Evolutionary conservation across 2,113 vertebrate genomes (phyloP).

Genomic region (Acinonyx jubatus): DNA sequence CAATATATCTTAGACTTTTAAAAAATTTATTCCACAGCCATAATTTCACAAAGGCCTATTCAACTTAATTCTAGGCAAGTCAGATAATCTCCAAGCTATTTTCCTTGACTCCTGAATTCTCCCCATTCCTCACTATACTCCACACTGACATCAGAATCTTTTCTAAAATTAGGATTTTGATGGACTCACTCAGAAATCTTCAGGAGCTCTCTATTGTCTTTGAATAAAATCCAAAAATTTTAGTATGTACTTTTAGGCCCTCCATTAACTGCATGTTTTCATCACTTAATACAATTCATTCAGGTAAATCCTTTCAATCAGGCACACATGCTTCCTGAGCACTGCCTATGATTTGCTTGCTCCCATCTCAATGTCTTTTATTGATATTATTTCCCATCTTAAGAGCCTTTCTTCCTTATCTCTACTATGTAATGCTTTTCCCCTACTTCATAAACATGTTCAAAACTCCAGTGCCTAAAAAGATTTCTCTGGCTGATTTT

Average conservation of each 20-base stretch:
- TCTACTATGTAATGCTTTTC: background rate
- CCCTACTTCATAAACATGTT: background rate
- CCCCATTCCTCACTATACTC: background rate
- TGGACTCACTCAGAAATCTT: background rate
- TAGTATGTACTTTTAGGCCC: background rate
- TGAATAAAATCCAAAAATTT: background rate
- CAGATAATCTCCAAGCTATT: background rate
- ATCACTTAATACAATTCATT: background rate
- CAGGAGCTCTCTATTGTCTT: background rate
- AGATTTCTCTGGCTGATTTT: background rate
- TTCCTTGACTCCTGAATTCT: background rate
- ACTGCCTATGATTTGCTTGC: background rate
- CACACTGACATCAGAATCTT: background rate
- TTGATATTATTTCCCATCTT: background rate
- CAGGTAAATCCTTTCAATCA: background rate
- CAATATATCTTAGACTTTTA: background rate
- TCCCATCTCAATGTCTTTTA: background rate
- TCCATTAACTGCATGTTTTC: background rate
- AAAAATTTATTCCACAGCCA: background rate
- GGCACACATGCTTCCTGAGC: background rate
- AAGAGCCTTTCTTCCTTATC: background rate
- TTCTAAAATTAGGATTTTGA: background rate
- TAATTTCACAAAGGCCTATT: background rate
- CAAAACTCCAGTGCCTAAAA: background rate
- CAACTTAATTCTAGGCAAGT: background rate